Conservation (phyloP, 2,888 invertebrate species). For the Phengaris alcon region DNA sequence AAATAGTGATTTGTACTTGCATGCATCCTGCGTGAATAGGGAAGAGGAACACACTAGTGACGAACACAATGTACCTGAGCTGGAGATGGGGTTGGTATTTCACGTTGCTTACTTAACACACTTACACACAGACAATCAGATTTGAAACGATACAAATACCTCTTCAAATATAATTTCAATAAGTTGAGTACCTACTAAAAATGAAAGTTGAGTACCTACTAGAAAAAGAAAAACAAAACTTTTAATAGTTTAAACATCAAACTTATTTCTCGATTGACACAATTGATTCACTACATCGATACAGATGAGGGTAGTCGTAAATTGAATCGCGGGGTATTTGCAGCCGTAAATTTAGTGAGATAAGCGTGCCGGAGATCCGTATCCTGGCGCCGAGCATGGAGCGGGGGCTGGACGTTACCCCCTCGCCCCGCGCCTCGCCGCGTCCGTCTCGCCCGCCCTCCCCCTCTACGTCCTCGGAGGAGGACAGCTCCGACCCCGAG, state of each 20-base stretch:
- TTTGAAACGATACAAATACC: too few species aligned
- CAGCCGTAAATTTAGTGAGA: slow-evolving; percentile 85
- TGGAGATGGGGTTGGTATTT: slow-evolving; percentile 73
- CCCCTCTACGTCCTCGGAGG: slow-evolving; percentile 33
- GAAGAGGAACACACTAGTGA: slow-evolving; percentile 62
- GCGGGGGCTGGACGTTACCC: slow-evolving; percentile 83
- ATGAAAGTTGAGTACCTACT: too few species aligned
- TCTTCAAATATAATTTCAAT: too few species aligned
- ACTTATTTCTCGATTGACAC: neutral
- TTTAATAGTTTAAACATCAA: neutral
- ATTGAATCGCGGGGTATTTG: slow-evolving; percentile 48
- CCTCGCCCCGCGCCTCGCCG: slow-evolving; percentile 36
- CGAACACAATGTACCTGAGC: slow-evolving; percentile 60
- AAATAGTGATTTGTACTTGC: slow-evolving; percentile 70
- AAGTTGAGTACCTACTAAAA: too few species aligned
- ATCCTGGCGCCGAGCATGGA: slow-evolving; percentile 90
- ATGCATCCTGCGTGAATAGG: slow-evolving; percentile 68
- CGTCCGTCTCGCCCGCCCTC: slow-evolving; percentile 37
- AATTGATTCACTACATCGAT: neutral
- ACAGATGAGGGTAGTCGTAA: slow-evolving; percentile 29
- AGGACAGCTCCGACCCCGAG: slow-evolving; percentile 63
- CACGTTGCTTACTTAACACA: slow-evolving; percentile 11
- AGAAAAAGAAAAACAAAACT: too few species aligned
- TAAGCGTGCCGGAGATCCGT: slow-evolving; percentile 89
- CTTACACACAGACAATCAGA: neutral